Percentiles rank a stretch among this genome's conserved stretches.
phyloP scores from a whole-genome alignment of 2,113 vertebrate species.

The Dendropsophus ebraccatus region DNA sequence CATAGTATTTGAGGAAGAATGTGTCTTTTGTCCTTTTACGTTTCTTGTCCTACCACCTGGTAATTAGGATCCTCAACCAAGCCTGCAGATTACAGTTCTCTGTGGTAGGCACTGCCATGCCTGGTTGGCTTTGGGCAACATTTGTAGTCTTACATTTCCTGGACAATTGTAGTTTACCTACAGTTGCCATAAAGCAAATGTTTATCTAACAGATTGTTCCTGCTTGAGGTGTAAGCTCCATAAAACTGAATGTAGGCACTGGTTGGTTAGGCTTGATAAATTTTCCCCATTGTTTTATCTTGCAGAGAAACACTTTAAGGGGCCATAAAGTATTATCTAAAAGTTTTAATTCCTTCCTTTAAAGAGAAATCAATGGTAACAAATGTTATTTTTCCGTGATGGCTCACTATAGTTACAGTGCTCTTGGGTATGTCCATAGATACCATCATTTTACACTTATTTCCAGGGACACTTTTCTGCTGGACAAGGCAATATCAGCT shows the following conservation, averaged over 20 bases:
- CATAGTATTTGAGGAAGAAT: slow-evolving; percentile 29
- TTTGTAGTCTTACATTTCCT: not conserved
- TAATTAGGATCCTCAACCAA: slow-evolving; percentile 10
- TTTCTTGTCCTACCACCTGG: slow-evolving; percentile 16
- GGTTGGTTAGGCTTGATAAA: slow-evolving; percentile 8
- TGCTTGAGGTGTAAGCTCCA: not conserved
- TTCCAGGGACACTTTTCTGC: not conserved
- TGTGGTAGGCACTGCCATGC: not conserved
- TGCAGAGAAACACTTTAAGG: not conserved
- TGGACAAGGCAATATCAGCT: not conserved
- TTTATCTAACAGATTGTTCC: not conserved
- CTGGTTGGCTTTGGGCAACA: not conserved
- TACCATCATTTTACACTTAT: not conserved
- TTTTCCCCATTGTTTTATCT: not conserved
- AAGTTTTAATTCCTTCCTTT: not conserved
- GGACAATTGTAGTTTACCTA: not conserved
- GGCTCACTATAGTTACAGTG: not conserved
- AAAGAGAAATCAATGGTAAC: slow-evolving; percentile 34
- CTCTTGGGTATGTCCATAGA: not conserved
- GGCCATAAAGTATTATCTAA: slow-evolving; percentile 3
- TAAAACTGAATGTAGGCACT: not conserved
- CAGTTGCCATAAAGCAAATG: not conserved
- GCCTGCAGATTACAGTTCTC: not conserved
- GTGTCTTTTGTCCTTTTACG: slow-evolving; percentile 13
- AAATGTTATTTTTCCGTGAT: not conserved